Evolutionary conservation across 2,888 invertebrate species (phyloP).

Genomic region (Aspidiotus destructor): DNA sequence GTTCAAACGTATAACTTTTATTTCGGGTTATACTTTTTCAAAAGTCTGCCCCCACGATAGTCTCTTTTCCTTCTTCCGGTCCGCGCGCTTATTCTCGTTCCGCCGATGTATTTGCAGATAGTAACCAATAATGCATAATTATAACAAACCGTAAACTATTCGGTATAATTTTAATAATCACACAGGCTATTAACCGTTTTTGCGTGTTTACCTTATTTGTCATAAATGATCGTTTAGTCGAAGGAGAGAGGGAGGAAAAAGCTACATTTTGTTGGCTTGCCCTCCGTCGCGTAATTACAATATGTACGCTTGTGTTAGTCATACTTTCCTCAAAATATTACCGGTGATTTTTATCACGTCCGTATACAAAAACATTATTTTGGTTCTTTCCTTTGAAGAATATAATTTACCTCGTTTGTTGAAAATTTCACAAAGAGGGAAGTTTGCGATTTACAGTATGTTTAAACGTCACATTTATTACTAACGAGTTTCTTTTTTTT

Average conservation of each 20-base stretch:
- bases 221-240: slow-evolving; percentile 28
- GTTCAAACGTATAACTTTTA: too few relatives aligned
- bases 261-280: too few relatives aligned
- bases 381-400: too few relatives aligned
- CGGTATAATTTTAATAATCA: slow-evolving; percentile 15
- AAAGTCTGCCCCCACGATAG: too few relatives aligned
- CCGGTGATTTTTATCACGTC: slow-evolving; percentile 7
- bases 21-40: too few relatives aligned
- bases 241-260: neutral
- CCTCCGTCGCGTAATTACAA: too few relatives aligned
- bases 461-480: slow-evolving; percentile 29
- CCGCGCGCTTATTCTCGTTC: too few relatives aligned
- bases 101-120: too few relatives aligned
- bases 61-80: too few relatives aligned
- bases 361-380: slow-evolving; percentile 11
- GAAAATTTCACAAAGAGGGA: neutral
- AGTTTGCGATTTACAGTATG: slow-evolving; percentile 9
- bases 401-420: neutral
- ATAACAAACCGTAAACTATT: too few relatives aligned
- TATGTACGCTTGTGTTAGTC: slow-evolving; percentile 8
- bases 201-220: slow-evolving; percentile 22
- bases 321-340: slow-evolving; percentile 23
- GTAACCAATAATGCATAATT: too few relatives aligned
- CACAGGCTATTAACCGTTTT: slow-evolving; percentile 16
- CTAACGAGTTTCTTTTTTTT: slow-evolving; percentile 21